Percentiles rank a stretch among this genome's conserved stretches.
Conservation (phyloP, 2,888 invertebrate species). For the Arge pagana region DNA sequence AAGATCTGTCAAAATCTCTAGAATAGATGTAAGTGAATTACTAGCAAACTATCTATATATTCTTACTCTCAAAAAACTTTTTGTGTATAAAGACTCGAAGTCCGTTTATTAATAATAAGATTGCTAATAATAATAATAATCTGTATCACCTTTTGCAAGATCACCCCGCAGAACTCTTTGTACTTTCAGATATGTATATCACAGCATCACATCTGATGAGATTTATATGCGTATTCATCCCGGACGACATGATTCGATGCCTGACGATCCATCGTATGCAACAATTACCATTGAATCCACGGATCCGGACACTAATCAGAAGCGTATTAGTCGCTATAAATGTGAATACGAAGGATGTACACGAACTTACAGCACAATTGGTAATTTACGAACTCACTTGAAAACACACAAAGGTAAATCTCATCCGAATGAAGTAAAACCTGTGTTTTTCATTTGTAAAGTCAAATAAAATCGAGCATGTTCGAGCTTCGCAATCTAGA, state of each 20-base stretch:
- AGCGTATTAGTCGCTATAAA: slow-evolving; percentile 72
- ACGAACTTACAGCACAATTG: slow-evolving; percentile 90
- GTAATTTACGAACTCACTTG: slow-evolving; percentile 92
- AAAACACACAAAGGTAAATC: slow-evolving; percentile 90
- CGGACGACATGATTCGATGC: slow-evolving; percentile 66
- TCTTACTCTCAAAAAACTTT: too few species aligned
- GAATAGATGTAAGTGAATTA: too few species aligned
- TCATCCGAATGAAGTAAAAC: too few species aligned
- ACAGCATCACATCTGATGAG: slow-evolving; percentile 71
- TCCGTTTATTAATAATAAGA: too few species aligned
- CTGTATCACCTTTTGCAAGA: too few species aligned
- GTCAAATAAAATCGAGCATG: slow-evolving; percentile 3
- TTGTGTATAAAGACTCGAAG: too few species aligned
- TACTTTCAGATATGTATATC: slow-evolving; percentile 68
- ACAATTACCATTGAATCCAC: slow-evolving; percentile 70
- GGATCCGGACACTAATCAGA: slow-evolving; percentile 64
- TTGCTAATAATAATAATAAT: too few species aligned
- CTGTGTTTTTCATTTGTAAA: slow-evolving; percentile 9
- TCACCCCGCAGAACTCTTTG: too few species aligned
- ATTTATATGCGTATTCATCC: slow-evolving; percentile 74
- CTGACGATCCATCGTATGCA: slow-evolving; percentile 70
- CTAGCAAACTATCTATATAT: too few species aligned
- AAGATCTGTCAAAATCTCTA: too few species aligned
- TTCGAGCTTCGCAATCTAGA: neutral
- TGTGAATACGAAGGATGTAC: slow-evolving; percentile 90